Conservation (phyloP, 2,888 invertebrate species). For the Drosophila sordidula region DNA sequence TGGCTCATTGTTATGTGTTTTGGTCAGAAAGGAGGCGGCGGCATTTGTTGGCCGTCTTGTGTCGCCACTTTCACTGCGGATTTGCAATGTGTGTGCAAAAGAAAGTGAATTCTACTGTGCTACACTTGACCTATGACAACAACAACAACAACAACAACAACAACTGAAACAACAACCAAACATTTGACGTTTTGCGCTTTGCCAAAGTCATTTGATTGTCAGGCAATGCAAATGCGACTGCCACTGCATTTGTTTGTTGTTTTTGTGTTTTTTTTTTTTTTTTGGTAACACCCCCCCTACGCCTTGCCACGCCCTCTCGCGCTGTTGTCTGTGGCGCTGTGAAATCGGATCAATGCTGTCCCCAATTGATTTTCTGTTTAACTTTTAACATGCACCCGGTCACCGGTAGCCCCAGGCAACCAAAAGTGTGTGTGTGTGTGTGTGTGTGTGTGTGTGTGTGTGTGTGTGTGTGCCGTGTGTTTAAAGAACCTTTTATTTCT, state of each 20-base stretch:
- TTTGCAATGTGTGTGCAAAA: constrained; percentile 62
- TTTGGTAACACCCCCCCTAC: constrained; percentile 11
- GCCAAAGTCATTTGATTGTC: constrained; percentile 68
- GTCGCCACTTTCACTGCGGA: constrained; percentile 67
- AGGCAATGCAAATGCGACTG: constrained; percentile 61
- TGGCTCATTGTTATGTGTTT: constrained; percentile 65
- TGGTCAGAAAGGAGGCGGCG: constrained; percentile 63
- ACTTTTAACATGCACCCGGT: constrained; percentile 70
- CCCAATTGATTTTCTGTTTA: constrained; percentile 77
- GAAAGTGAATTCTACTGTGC: constrained; percentile 79
- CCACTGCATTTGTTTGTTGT: constrained; percentile 18
- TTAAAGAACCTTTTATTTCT: constrained; percentile 25
- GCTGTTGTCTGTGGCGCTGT: constrained; percentile 34
- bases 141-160: constrained; percentile 40
- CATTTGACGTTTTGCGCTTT: constrained; percentile 67
- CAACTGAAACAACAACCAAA: constrained; percentile 23
- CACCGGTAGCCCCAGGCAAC: constrained; percentile 56
- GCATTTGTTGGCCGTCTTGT: constrained; percentile 12
- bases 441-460: not conserved
- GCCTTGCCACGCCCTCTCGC: constrained; percentile 27
- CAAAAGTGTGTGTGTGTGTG: constrained; percentile 1
- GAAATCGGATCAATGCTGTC: constrained; percentile 77
- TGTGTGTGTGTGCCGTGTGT: not conserved
- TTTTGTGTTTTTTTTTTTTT: constrained; percentile 4
- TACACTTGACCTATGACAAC: constrained; percentile 80